Percentiles rank a stretch among this genome's conserved stretches.
Conservation (phyloP, 1,140 invertebrate genomes). For the Anoplophora glabripennis region DNA sequence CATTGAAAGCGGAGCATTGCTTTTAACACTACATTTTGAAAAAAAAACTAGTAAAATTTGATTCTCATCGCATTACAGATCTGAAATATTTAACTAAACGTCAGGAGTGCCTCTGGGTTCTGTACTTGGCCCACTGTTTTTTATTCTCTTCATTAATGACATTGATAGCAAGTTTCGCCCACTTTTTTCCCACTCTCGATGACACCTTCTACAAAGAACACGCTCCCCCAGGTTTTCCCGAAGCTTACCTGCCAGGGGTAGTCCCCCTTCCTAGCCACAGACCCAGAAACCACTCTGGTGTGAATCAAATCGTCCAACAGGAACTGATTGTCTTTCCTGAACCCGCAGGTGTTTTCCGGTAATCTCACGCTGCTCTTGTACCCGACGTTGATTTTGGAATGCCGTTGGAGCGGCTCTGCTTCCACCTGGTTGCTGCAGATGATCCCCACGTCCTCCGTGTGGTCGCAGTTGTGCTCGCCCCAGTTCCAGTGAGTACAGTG, state of each 20-base stretch:
- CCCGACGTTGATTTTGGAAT: not conserved
- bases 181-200: too few relatives aligned
- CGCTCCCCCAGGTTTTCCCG: not conserved
- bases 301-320: conserved; percentile 46
- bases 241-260: conserved; percentile 74
- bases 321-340: conserved; percentile 52
- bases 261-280: conserved; percentile 57
- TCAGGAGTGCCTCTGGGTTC: too few relatives aligned
- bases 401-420: conserved; percentile 13
- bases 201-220: too few relatives aligned
- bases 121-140: too few relatives aligned
- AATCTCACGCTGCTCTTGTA: not conserved
- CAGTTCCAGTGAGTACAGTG: conserved; percentile 65
- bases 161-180: too few relatives aligned
- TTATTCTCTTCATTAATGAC: too few relatives aligned
- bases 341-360: conserved; percentile 47
- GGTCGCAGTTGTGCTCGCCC: conserved; percentile 70
- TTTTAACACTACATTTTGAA: too few relatives aligned
- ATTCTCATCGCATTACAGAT: too few relatives aligned
- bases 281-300: conserved; percentile 58
- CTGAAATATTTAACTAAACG: too few relatives aligned
- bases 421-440: conserved; percentile 50
- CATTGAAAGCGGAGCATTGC: too few relatives aligned
- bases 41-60: too few relatives aligned
- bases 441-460: conserved; percentile 73